phyloP scores from a whole-genome alignment of 1,140 invertebrate species.

The Diorhabda sublineata region DNA sequence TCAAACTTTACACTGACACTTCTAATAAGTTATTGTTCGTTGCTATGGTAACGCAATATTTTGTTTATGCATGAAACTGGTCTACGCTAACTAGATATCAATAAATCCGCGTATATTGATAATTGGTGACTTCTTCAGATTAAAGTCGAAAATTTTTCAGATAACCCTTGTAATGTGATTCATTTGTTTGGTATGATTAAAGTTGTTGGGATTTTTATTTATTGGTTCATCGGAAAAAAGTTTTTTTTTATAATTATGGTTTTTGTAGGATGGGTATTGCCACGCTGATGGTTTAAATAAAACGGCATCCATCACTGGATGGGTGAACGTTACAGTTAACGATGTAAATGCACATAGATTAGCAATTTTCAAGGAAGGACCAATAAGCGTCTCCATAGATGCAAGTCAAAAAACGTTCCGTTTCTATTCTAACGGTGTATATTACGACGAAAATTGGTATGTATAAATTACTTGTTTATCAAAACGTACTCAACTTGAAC shows the following conservation, averaged over 20 bases:
- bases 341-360: constrained; percentile 74
- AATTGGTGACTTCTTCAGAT: no score
- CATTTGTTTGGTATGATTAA: neutral
- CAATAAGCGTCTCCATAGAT: constrained; percentile 90
- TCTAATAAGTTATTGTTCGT: no score
- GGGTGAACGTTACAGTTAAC: constrained; percentile 81
- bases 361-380: constrained; percentile 85
- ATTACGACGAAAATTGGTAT: constrained; percentile 81
- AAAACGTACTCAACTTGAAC: no score
- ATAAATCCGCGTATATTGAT: no score
- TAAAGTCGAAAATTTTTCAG: no score
- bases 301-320: constrained; percentile 76
- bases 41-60: no score
- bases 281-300: constrained; percentile 70
- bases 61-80: no score
- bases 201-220: neutral
- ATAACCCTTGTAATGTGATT: no score
- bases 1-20: no score
- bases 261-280: constrained; percentile 79
- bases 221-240: neutral
- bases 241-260: no score
- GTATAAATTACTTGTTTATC: constrained; percentile 30
- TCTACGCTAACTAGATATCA: no score
- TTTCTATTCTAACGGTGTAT: constrained; percentile 90
- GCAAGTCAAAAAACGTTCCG: constrained; percentile 82